These are phyloP conservation scores for Saccostrea echinata DNA, from an alignment of 1,140 invertebrate species.

Conservation along the genomic window DNA sequence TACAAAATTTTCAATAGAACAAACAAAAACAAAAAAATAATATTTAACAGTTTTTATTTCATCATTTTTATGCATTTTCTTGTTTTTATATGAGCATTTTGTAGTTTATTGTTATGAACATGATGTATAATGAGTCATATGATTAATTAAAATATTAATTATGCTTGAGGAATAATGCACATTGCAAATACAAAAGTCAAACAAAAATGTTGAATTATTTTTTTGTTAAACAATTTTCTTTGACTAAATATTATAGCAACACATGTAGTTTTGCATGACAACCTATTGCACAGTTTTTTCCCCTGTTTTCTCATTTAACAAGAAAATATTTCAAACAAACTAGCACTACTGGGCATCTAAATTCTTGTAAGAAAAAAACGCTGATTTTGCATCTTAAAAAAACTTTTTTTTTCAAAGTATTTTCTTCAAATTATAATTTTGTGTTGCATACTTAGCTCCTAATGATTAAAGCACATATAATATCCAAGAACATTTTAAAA, in stretches of 20 bases:
- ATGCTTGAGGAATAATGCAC: slow-evolving; percentile 12
- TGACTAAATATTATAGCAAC: not conserved
- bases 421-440: not conserved
- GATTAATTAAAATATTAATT: not conserved
- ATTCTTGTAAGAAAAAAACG: not conserved
- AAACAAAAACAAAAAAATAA: not conserved
- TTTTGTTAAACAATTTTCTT: slow-evolving; percentile 4
- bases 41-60: slow-evolving; percentile 20
- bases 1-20: too few relatives aligned
- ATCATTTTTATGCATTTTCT: slow-evolving; percentile 31
- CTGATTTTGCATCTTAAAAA: not conserved
- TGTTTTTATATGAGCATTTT: slow-evolving; percentile 31
- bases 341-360: not conserved
- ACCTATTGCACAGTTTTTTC: not conserved
- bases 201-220: not conserved
- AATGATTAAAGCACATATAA: not conserved
- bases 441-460: not conserved
- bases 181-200: not conserved
- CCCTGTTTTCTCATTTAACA: not conserved
- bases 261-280: not conserved
- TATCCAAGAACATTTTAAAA: not conserved
- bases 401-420: not conserved
- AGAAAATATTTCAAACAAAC: not conserved
- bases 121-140: not conserved
- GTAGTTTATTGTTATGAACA: slow-evolving; percentile 7